Conservation (phyloP, 1,140 invertebrate genomes). For the Fopius arisanus region DNA sequence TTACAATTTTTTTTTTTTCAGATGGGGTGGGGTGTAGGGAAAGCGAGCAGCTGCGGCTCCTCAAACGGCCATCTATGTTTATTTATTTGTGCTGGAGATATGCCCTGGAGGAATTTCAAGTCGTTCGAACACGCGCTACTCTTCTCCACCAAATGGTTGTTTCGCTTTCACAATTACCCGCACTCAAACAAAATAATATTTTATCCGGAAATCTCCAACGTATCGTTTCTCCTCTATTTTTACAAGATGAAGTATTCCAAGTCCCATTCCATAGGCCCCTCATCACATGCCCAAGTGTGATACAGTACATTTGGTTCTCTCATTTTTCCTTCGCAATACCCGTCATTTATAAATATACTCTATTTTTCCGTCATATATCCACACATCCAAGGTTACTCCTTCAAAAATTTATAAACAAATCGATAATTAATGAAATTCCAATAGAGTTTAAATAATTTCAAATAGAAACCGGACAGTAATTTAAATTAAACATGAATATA, state of each 20-base stretch:
- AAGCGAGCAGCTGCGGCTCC: conserved; percentile 28
- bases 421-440: no score
- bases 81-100: conserved; percentile 31
- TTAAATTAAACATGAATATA: no score
- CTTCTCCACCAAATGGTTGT: conserved; percentile 20
- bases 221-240: conserved; percentile 44
- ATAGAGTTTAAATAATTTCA: no score
- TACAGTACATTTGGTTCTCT: conserved; percentile 27
- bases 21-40: neutral
- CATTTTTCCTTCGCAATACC: neutral
- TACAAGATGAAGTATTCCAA: conserved; percentile 37
- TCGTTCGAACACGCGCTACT: neutral
- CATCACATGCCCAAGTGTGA: conserved; percentile 1
- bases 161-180: neutral
- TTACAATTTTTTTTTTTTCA: neutral
- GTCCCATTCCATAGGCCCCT: neutral
- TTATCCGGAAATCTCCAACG: conserved; percentile 42
- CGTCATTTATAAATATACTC: neutral
- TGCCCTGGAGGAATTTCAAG: neutral
- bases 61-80: conserved; percentile 33
- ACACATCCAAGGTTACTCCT: no score
- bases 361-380: neutral
- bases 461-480: no score
- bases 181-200: conserved; percentile 36
- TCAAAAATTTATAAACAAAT: no score